A percentile compares a stretch with the other conserved stretches of the same genome.
These are phyloP conservation scores for Toxotes chatareus DNA, from an alignment of 2,113 vertebrate species.

Conservation along the genomic window DNA sequence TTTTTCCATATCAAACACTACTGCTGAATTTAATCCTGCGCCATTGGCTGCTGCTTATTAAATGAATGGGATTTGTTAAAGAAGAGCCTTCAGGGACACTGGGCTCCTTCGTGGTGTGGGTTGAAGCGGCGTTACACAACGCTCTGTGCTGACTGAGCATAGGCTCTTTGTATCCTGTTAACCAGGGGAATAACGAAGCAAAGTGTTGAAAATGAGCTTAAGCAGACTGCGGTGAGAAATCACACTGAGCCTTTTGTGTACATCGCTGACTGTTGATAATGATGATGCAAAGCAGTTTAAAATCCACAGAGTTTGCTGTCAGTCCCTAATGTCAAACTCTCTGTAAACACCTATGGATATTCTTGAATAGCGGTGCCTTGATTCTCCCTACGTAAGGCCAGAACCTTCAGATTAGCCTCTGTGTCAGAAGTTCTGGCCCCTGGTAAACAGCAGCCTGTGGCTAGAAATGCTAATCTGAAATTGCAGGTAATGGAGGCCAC, in stretches of 20 bases:
- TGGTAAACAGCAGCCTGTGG: too few relatives aligned
- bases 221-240: conserved; percentile 28
- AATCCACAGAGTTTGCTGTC: conserved; percentile 5
- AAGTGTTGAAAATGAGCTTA: conserved; percentile 65
- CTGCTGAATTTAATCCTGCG: conserved; percentile 61
- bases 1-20: conserved; percentile 68
- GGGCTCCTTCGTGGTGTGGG: conserved; percentile 49
- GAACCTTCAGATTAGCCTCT: not conserved
- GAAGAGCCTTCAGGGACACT: conserved; percentile 56
- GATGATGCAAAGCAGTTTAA: conserved; percentile 8
- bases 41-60: conserved; percentile 65
- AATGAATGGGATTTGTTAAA: conserved; percentile 75
- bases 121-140: conserved; percentile 43
- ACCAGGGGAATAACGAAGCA: conserved; percentile 48
- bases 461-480: too few relatives aligned
- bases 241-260: conserved; percentile 17
- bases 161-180: conserved; percentile 51
- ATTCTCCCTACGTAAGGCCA: not conserved
- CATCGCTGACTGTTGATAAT: conserved; percentile 25
- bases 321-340: not conserved
- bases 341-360: not conserved
- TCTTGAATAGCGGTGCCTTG: not conserved
- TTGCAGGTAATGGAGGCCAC: too few relatives aligned
- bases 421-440: not conserved
- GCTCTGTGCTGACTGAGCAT: conserved; percentile 58